A percentile compares a stretch with the other conserved stretches of the same genome.
These are phyloP conservation scores for Ectropis grisescens DNA, from an alignment of 1,140 invertebrate species.

Conservation along the genomic window DNA sequence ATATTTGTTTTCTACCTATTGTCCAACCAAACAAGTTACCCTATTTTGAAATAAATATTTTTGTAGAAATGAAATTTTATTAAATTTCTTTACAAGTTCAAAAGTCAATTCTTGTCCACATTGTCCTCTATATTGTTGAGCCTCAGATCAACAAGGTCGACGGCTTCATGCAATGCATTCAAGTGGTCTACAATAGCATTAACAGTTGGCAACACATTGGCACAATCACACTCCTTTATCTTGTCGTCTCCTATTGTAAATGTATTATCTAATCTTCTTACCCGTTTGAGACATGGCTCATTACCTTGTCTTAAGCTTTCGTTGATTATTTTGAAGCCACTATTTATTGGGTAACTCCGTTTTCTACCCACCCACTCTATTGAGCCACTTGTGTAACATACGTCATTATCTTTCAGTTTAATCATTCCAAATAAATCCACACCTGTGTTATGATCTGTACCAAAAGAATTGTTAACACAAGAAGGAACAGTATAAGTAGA, in stretches of 20 bases:
- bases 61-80: too few relatives aligned
- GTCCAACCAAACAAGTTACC: too few relatives aligned
- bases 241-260: conserved; percentile 13
- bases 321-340: conserved; percentile 52
- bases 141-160: conserved; percentile 58
- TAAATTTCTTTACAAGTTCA: too few relatives aligned
- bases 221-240: conserved; percentile 50
- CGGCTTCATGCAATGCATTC: conserved; percentile 59
- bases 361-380: conserved; percentile 62
- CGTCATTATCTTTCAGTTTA: conserved; percentile 48
- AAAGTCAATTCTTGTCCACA: too few relatives aligned
- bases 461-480: conserved; percentile 24
- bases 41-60: too few relatives aligned
- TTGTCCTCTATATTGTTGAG: conserved; percentile 56
- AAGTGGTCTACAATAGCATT: conserved; percentile 65
- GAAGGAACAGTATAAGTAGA: conserved; percentile 42
- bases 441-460: conserved; percentile 9
- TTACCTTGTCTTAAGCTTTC: conserved; percentile 8
- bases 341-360: conserved; percentile 51
- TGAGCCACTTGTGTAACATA: conserved; percentile 57
- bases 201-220: conserved; percentile 57
- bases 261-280: conserved; percentile 27
- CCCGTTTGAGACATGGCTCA: conserved; percentile 31
- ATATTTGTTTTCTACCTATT: too few relatives aligned
- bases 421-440: conserved; percentile 54